Base-by-base conservation (phyloP, 2,797 vertebrate genomes). In the Antrozous pallidus region DNA sequence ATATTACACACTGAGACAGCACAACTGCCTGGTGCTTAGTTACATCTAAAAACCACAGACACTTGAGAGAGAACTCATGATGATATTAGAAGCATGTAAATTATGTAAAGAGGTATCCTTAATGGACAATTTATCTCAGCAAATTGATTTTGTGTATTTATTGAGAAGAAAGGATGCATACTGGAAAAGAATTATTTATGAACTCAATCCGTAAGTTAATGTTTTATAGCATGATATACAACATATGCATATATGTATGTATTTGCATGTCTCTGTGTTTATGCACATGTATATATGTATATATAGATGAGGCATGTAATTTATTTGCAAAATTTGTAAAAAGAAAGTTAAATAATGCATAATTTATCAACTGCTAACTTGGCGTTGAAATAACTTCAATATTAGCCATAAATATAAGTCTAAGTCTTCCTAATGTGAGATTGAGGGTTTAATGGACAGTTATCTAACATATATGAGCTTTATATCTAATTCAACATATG, bases 11-110 rank as follows among this genome's bases (percentile, higher is more conserved):
- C 18, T 0, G 2, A 92, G 38, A 85, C 22, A 85, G 81, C 51
- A 97, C 67, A 80, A 77, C 96, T 38, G 96, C 96, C 67, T 88
- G 83, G 28, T 95, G 84, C 45, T 82, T 94, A 93, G 86, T 94
- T 97, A 93, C 83, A 96, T 38, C 85, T 71, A 93, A 74, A 95
- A 96, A 96, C 97, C 81, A 88, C 63, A 45, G 24, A 95, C 83
- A 85, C 81, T 75, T 75, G 90, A 69, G 31, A 92, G 54, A n/a
- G 85, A 97, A 88, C 47, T 97, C 90, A 96, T 96, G 92, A 90
- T 96, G n/a, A 81, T 96, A 51, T 85, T 90, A 92, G 56, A 88
- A 97, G 94, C 90, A 95, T 58, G 79, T 97, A 91, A 97, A 97
- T 96, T 97, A 97, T 97, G 86, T 89, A 90, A 58, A n/a, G 91